Evolutionary conservation across 1,140 invertebrate species (phyloP), one percentile per base, ranked within the genome.

Genomic region (Caenorhabditis remanei): DNA sequence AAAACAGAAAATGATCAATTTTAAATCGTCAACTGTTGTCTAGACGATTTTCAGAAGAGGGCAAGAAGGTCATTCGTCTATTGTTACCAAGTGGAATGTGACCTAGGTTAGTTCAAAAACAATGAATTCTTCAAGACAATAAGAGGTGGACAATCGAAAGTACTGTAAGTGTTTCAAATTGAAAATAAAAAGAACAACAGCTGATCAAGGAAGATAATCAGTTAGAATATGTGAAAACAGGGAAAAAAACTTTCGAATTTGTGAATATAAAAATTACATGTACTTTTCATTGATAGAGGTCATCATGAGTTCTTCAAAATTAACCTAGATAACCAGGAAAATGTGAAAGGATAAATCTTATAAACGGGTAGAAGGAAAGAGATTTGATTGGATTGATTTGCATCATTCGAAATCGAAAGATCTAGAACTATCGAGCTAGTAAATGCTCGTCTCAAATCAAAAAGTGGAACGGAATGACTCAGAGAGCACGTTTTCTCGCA

Each of bases 401-500:
- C 32, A 53, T 53, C 13, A 53, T 53, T 53, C 16, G 50, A 32
- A 63, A 63, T 32, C 61, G 32, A 63, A 63, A 63, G 61, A 63
- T 63, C 61, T 21, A 63, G 61, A 63, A 63, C 61, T 63, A 32
- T 58, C 9, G 16, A 53, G 50, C 50, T 58, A 58, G 14, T 14
- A n/a, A 14, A 58, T 53, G 9, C 24, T 11, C n/a, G 19, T 32
- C 21, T 21, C 8, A 21, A 7, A 63, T 63, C 61, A 63, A 63
- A 63, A 53, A 79, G 40, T 41, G 71, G 71, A 41, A 79, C 43
- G 71, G 71, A 50, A 79, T 79, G 43, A 79, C 19, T 79, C 71
- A 79, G 71, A 43, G 71, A 79, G 71, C 71, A 79, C 71, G 71
- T 79, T 79, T 67, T 79, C 41, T 3, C 40, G 61, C 61, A 14